Percentiles rank a stretch among this genome's conserved stretches.
These are phyloP conservation scores for Ptychodera flava DNA, from an alignment of 35 echinoderm and acorn worm genomes.

Conservation along the genomic window DNA sequence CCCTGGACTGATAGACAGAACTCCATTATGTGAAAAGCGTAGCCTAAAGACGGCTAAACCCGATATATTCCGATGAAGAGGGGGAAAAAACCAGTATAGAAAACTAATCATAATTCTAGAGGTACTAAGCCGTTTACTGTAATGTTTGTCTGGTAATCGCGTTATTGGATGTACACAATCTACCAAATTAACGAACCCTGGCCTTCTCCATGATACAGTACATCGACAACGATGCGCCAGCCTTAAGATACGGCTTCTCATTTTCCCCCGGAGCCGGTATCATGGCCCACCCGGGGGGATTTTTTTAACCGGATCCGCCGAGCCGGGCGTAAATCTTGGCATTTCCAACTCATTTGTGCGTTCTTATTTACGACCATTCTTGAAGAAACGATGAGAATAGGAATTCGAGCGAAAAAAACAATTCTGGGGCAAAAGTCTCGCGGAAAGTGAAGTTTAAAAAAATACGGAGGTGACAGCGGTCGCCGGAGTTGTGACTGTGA, in stretches of 20 bases:
- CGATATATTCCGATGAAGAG: no score
- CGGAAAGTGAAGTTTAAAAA: background rate
- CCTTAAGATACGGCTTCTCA: background rate
- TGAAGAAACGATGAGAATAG: background rate
- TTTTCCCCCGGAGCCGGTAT: background rate
- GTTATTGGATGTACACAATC: background rate
- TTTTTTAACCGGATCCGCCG: background rate
- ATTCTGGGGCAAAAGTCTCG: no score
- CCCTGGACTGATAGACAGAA: no score
- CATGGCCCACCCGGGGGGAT: background rate
- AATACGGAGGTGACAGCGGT: background rate
- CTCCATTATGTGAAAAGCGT: no score
- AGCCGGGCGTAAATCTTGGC: background rate
- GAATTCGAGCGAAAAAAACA: background rate
- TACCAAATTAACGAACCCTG: background rate
- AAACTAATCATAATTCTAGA: no score
- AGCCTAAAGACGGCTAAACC: no score
- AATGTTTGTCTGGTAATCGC: background rate
- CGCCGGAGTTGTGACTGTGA: background rate
- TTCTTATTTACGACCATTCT: background rate
- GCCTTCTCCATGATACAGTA: background rate
- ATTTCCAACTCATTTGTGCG: background rate
- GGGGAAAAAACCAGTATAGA: no score
- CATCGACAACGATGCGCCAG: background rate
- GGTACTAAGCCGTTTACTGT: background rate